Evolutionary conservation across 2,797 vertebrate species (phyloP), one percentile per base, ranked within the genome.

Genomic region (Meriones psammophilus): DNA sequence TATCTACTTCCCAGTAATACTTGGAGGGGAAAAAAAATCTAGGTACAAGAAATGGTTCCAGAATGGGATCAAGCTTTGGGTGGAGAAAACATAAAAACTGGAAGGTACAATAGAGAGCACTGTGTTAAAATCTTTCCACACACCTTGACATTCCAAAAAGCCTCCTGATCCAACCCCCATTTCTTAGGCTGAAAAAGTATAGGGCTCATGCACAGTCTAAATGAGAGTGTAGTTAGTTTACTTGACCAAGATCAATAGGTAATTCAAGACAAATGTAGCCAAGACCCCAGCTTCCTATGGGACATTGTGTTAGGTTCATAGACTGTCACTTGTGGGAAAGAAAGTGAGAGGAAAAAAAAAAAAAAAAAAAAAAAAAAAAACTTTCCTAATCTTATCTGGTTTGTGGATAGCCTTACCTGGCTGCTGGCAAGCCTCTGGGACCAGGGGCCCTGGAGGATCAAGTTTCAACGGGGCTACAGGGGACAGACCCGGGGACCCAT

Each of bases 371-470:
- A 7, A n/a, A 66, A 14, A 24, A 62, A 62, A 50, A 50, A 15
- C 60, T 80, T 69, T 50, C 17, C 36, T 74, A 66, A 74, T 30
- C 18, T 8, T 0, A 12, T 28, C 79, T 30, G 28, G 33, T 18
- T 42, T 95, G 83, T 64, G 30, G 58, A 56, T 26, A 85, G 42
- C 39, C 81, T 95, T 95, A 98, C 98, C 98, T 97, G 98, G 96
- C 26, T 97, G 98, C 68, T 98, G 98, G 87, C 96, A 96, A 89
- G 89, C 66, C 42, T 96, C 97, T 5, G 97, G 80, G 74, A 64
- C 73, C 10, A 36, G n/a, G 24, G 88, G 54, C 8, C 73, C 86
- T 24, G 89, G 84, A 39, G 74, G 93, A 12, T 97, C 93, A 42
- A 83, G 79, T 83, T 97, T 96, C 69, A 97, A 84, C 77, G 97